These are phyloP conservation scores for Dusona sp. DNA, from an alignment of 2,888 invertebrate species.

Conservation along the genomic window DNA sequence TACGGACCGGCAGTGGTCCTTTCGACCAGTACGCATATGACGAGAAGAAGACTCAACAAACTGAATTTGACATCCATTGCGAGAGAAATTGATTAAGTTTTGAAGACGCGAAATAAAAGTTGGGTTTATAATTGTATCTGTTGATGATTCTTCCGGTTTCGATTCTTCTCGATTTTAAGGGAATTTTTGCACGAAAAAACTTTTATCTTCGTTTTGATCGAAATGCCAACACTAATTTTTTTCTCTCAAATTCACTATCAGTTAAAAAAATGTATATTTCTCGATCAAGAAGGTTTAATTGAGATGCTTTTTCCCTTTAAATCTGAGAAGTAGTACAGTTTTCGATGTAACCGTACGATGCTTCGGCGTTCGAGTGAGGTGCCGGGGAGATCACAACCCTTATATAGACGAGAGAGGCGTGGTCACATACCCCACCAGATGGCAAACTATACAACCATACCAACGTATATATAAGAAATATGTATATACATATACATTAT, in stretches of 20 bases:
- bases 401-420: conserved; percentile 83
- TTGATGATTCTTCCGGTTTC: conserved; percentile 16
- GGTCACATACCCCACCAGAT: conserved; percentile 75
- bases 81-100: neutral
- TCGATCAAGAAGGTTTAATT: neutral
- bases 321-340: conserved; percentile 42
- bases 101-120: conserved; percentile 16
- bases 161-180: neutral
- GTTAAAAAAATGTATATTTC: neutral
- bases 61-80: conserved; percentile 77
- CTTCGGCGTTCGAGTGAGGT: conserved; percentile 80
- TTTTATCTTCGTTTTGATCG: neutral
- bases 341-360: conserved; percentile 69
- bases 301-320: neutral
- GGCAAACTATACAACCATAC: conserved; percentile 10
- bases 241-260: conserved; percentile 11
- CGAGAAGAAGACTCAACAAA: conserved; percentile 77
- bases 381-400: conserved; percentile 75
- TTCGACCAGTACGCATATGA: conserved; percentile 75
- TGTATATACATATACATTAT: conserved; percentile 30
- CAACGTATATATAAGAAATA: conserved; percentile 13
- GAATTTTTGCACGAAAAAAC: conserved; percentile 18
- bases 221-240: conserved; percentile 24
- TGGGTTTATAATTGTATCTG: neutral
- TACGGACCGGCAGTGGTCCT: conserved; percentile 77